These are phyloP conservation scores for Silurus asotus DNA, from an alignment of 2,113 vertebrate species.

Conservation along the genomic window DNA sequence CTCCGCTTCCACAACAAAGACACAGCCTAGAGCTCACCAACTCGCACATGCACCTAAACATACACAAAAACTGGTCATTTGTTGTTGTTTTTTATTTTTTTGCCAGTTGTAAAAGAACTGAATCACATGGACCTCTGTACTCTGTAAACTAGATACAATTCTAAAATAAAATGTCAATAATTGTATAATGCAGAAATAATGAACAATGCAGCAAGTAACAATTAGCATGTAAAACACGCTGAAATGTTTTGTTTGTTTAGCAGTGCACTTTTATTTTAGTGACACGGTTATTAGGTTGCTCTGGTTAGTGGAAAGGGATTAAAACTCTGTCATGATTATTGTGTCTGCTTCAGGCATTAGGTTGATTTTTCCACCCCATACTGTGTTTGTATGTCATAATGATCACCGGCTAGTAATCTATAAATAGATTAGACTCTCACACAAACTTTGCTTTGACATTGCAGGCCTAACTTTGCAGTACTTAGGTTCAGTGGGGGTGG, in stretches of 20 bases:
- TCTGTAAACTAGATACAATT: background rate
- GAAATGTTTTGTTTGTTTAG: background rate
- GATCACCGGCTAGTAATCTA: background rate
- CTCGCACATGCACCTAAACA: background rate
- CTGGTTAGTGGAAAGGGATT: no score
- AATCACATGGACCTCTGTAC: background rate
- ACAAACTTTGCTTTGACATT: background rate
- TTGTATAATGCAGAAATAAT: background rate
- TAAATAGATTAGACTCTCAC: background rate
- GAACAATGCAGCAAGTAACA: background rate
- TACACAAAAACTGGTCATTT: background rate
- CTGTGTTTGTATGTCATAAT: background rate
- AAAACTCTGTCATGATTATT: background rate
- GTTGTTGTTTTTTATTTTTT: background rate
- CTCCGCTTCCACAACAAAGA: conserved; percentile 40
- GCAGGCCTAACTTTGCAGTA: background rate
- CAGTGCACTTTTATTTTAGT: background rate
- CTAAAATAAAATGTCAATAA: background rate
- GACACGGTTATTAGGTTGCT: background rate
- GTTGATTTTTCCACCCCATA: background rate
- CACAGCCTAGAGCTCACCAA: conserved; percentile 26
- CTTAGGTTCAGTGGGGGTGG: no score
- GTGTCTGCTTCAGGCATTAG: background rate
- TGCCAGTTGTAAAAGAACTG: no score
- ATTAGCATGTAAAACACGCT: background rate